Base-by-base conservation (phyloP, 2,113 vertebrate genomes). In the Pomatorhinus ruficollis region DNA sequence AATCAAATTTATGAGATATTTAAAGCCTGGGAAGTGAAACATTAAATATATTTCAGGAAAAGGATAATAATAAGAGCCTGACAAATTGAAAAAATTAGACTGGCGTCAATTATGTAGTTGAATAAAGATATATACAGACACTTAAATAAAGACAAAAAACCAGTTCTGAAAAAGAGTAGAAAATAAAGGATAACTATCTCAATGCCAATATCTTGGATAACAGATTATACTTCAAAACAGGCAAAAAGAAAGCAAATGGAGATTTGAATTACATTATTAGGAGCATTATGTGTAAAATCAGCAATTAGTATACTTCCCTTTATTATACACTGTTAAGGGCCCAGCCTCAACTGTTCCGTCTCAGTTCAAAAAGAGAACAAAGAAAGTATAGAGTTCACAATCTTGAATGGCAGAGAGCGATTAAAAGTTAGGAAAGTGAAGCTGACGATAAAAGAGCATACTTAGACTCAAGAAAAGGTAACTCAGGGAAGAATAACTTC, bases 1-100 rank as follows among this genome's bases (percentile, higher is more conserved):
- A 90, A 92, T 94, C 37, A 92, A 85, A 85, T 88, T 65, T 92
- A 65, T 72, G 59, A 88, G 89, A 80, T 83, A 94, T 94, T 93
- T 94, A 91, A 86, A 94, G 28, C 17, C 39, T 72, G 50, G 83
- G 85, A 95, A 95, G 94, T 86, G n/a, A 93, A 83, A 83, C 74
- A 76, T 93, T 95, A 94, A 87, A 61, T 89, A 10, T 76, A 72
- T 96, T 84, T 93, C 81, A 83, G 83, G 87, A 94, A 94, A 87
- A 49, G 14, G 87, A 89, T 91, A 79, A 95, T 94, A 91, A 92
- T 42, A 84, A 65, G 37, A 72, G 33, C 53, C 57, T 80, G 59
- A 63, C 44, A 94, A 89, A 91, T 50, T 76, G 30, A 72, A 91
- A 92, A 94, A 93, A 94, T 15, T 78, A 94, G 63, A 63, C 59